Percentiles rank a stretch among this genome's conserved stretches.
Conservation (phyloP, 2,797 vertebrate species). For the Austrolebias charrua region DNA sequence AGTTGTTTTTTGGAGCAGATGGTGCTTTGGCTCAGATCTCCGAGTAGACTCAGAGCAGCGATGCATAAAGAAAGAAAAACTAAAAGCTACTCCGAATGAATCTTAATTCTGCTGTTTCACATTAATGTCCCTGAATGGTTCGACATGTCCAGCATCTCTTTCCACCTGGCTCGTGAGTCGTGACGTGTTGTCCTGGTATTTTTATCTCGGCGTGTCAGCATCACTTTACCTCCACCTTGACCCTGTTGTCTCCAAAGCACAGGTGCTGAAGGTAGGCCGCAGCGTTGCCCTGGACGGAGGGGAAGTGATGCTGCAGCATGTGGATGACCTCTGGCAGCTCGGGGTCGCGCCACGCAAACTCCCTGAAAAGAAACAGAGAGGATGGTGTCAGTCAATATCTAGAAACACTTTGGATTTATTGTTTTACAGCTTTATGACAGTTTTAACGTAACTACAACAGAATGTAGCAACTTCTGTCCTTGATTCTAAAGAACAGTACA, state of each 20-base stretch:
- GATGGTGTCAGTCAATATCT: accelerated
- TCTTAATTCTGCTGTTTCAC: not conserved
- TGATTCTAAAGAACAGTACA: no score
- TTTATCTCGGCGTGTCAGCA: slow-evolving; percentile 19
- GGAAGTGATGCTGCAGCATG: slow-evolving; percentile 99
- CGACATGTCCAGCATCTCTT: not conserved
- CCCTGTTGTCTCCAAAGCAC: slow-evolving; percentile 94
- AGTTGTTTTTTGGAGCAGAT: slow-evolving; percentile 61
- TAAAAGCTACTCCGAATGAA: not conserved
- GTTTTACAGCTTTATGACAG: no score
- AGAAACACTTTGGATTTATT: not conserved
- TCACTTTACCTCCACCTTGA: slow-evolving; percentile 89
- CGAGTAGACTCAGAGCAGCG: slow-evolving; percentile 8
- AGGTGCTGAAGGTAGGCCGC: slow-evolving; percentile 98
- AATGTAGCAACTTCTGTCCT: no score
- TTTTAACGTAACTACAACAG: no score
- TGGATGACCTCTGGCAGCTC: slow-evolving; percentile 96
- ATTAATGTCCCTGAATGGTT: not conserved
- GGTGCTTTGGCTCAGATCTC: slow-evolving; percentile 48
- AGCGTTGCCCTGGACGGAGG: slow-evolving; percentile 95
- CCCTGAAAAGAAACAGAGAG: slow-evolving; percentile 72
- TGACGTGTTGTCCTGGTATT: slow-evolving; percentile 35
- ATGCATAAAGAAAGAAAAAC: not conserved
- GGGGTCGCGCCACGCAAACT: slow-evolving; percentile 97
- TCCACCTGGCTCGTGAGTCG: slow-evolving; percentile 17